Percentiles rank a stretch among this genome's conserved stretches.
phyloP scores from a whole-genome alignment of 1,140 invertebrate species.

The Paraescarpia echinospica region DNA sequence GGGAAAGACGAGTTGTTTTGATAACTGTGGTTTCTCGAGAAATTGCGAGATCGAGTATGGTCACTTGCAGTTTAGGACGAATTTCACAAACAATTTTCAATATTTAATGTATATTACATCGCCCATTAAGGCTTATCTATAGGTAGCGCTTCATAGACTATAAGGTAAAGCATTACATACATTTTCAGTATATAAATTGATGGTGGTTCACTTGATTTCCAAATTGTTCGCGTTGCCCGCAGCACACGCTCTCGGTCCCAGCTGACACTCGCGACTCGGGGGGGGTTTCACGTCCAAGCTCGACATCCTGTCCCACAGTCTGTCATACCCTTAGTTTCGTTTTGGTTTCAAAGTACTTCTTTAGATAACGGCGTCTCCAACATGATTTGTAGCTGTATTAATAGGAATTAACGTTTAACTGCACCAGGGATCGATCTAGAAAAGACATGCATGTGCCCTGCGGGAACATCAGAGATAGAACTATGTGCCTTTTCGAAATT shows the following conservation, averaged over 20 bases:
- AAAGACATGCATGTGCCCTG: too few species aligned
- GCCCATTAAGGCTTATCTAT: not conserved
- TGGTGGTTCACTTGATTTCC: not conserved
- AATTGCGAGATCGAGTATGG: not conserved
- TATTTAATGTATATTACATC: conserved; percentile 2
- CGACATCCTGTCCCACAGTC: not conserved
- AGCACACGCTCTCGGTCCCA: not conserved
- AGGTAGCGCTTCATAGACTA: not conserved
- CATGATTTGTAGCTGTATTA: too few species aligned
- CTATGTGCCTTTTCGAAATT: too few species aligned
- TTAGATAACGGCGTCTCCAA: too few species aligned
- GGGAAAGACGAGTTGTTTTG: not conserved
- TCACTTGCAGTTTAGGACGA: not conserved
- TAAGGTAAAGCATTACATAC: not conserved
- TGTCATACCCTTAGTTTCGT: not conserved
- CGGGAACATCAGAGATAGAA: too few species aligned
- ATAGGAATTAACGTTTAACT: too few species aligned
- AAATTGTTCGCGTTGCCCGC: not conserved
- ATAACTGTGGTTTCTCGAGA: conserved; percentile 1
- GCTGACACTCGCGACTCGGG: not conserved
- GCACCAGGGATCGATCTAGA: too few species aligned
- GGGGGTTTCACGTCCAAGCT: not conserved
- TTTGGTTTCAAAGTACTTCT: not conserved
- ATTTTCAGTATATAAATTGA: not conserved
- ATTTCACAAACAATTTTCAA: not conserved